phyloP scores from a whole-genome alignment of 1,140 invertebrate species.

The Diabrotica virgifera region DNA sequence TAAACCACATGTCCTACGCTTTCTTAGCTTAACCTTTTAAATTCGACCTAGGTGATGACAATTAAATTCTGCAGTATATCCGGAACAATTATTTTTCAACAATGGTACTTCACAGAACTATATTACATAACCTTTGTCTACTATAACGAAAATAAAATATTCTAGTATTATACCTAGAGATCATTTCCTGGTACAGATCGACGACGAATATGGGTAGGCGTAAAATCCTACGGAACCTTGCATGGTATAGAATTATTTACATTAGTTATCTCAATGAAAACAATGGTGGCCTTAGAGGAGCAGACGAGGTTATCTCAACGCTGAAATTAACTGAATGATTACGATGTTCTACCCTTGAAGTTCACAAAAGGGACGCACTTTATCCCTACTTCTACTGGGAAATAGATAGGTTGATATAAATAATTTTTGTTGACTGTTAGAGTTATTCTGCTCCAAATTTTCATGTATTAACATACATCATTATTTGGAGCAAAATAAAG shows the following conservation, averaged over 20 bases:
- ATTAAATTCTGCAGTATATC: not conserved
- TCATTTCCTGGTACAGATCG: not conserved
- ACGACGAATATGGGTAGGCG: not conserved
- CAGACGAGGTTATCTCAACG: constrained; percentile 32
- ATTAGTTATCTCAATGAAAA: constrained; percentile 27
- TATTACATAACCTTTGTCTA: not conserved
- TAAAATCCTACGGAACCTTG: not conserved
- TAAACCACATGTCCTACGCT: too few relatives aligned
- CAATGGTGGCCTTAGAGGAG: constrained; percentile 34
- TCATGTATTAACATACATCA: not conserved
- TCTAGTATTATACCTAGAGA: not conserved
- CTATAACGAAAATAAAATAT: too few relatives aligned
- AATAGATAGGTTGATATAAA: constrained; percentile 19
- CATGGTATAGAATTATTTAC: constrained; percentile 3
- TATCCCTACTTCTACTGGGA: constrained; percentile 24
- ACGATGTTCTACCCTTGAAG: constrained; percentile 33
- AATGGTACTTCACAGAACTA: too few relatives aligned
- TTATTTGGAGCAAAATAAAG: too few relatives aligned
- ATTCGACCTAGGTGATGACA: too few relatives aligned
- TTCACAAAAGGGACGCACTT: not conserved
- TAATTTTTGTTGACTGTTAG: constrained; percentile 15
- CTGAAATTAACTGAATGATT: constrained; percentile 30
- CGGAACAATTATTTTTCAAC: too few relatives aligned
- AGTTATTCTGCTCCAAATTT: constrained; percentile 13
- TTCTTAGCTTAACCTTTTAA: too few relatives aligned